Base-by-base conservation (phyloP, 1,140 invertebrate genomes). In the Aphidius ervi region DNA sequence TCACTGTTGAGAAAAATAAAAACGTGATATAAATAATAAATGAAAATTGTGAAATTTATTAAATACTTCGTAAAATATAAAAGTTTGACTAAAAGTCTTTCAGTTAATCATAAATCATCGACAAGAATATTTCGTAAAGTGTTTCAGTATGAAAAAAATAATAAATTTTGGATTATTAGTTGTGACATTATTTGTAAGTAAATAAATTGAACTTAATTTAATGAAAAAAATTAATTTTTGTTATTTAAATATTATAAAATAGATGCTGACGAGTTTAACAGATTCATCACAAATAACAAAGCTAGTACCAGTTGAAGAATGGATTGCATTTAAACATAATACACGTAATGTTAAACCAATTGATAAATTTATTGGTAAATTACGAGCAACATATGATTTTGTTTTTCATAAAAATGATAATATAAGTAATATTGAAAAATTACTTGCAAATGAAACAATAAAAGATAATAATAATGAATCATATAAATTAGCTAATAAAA, bases 371-470 rank as follows among this genome's bases (percentile, higher is more conserved):
- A 50, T 72, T 9, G 71, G 65, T 2, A 76, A 76, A 68, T 65
- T 77, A 56, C 68, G 70, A 49, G 63, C 72, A 40, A 74, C 71
- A 4, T 77, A 76, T 49, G 62, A 76, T 31, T 72, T 73, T 46
- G 69, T 77, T 16, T 74, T 77, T 48, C 72, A 65, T 50, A 70
- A 71, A 52, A 50, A 67, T 0, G 68, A 73, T 31, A 70, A 74
- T 47, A 63, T 65, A 1, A 72, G 65, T 37, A 68, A 72, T 50
- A 62, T 74, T 42, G 71, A 71, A 48, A 70, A 67, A 41, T 71
- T 74, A 50, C 9, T 67, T 1, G 31, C 46, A 0, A 49, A 62
- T 40, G 10, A 63, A 2, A 46, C 63, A 45, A 41, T 67, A 6
- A 49, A 67, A 6, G 10, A 54, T 5, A 49, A 31, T 5, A 31